Base-by-base conservation (phyloP, 2,888 invertebrate genomes). In the Parnassius glacialis region DNA sequence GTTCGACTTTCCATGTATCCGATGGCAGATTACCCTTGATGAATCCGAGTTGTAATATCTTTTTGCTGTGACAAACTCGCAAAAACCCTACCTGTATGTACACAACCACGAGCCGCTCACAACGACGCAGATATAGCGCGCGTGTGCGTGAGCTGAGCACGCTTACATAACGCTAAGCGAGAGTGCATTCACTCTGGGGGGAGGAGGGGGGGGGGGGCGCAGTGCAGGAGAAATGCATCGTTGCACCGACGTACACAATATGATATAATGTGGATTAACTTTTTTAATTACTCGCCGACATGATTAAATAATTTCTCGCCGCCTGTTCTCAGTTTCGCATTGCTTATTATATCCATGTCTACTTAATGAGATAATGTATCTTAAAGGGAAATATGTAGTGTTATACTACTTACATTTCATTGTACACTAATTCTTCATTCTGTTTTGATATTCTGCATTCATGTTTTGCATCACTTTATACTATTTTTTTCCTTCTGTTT, bases 131-230 rank as follows among this genome's bases (percentile, higher is more conserved):
- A 52, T 62, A 54, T 59, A 13, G 25, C 47, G 45, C 10, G 62
- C 67, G 71, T 71, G 73, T 78, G 79, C 69, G 74, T 69, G 74
- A 68, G 68, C 71, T n/a, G 76, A 73, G 70, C 71, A 75, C 56
- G 77, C 78, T 89, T 88, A 87, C 84, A 80, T 87, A 89, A 89
- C 81, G 75, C 66, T 67, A 70, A 76, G 81, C 84, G 84, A 85
- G 88, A 88, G 90, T 88, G 89, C 90, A 87, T 89, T 89, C 85
- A 89, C 89, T 87, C 80, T 69, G 74, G 59, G 70, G 64, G 66
- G 67, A 65, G 65, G 61, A 65, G 57, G 66, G 61, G 55, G 65
- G 65, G 57, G 61, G 64, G 65, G 67, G 73, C 66, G 61, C 70
- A 13, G 65, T 64, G 65, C 68, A 60, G 64, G 66, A 66, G 69